Evolutionary conservation across 2,797 vertebrate genomes (phyloP).

Genomic region (Syncerus caffer): DNA sequence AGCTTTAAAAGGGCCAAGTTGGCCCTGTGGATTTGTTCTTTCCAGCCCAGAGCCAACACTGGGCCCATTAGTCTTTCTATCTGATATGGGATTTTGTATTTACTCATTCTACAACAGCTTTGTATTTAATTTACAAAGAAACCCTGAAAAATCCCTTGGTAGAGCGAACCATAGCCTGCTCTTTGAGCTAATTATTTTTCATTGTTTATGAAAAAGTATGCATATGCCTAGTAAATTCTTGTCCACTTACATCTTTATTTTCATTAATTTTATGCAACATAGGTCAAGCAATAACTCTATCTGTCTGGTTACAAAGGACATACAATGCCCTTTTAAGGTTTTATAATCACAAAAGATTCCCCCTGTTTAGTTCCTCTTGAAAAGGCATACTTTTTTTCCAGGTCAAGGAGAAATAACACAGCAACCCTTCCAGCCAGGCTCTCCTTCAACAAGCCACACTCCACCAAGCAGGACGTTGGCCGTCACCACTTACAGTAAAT

Average conservation of each 20-base stretch:
- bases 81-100: constrained; percentile 41
- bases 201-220: constrained; percentile 57
- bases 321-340: constrained; percentile 38
- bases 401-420: constrained; percentile 55
- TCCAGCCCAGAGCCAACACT: neutral
- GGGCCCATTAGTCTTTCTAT: constrained; percentile 46
- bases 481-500: constrained; percentile 61
- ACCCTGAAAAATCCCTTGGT: constrained; percentile 39
- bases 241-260: constrained; percentile 46
- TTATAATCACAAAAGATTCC: constrained; percentile 42
- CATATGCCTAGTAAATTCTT: constrained; percentile 43
- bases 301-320: neutral
- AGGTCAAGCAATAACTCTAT: constrained; percentile 41
- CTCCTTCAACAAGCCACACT: constrained; percentile 45
- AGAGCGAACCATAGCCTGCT: constrained; percentile 19
- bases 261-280: constrained; percentile 37
- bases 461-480: constrained; percentile 66
- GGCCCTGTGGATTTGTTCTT: constrained; percentile 41
- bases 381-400: constrained; percentile 42
- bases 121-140: constrained; percentile 58
- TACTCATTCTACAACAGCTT: constrained; percentile 47
- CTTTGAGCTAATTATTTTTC: constrained; percentile 55
- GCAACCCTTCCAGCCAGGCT: constrained; percentile 47
- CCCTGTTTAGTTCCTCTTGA: constrained; percentile 49
- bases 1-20: constrained; percentile 20